These are phyloP conservation scores for Bucco capensis DNA, from an alignment of 2,113 vertebrate species.

Conservation along the genomic window DNA sequence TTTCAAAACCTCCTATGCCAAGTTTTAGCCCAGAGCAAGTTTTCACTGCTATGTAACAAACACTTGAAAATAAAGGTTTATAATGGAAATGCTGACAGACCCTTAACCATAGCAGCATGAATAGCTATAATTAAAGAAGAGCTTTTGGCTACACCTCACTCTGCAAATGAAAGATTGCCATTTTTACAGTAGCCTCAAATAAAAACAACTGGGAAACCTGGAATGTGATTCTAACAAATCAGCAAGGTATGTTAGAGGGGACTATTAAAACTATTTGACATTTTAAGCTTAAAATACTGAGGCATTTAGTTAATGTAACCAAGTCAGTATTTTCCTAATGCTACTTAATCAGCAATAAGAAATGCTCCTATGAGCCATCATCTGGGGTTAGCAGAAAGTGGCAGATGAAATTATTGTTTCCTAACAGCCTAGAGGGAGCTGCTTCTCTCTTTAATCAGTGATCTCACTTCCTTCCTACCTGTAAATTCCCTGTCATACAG, in stretches of 20 bases:
- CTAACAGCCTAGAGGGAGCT: slow-evolving; percentile 72
- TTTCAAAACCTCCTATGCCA: slow-evolving; percentile 63
- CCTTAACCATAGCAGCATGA: slow-evolving; percentile 68
- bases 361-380: slow-evolving; percentile 73
- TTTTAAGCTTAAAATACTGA: slow-evolving; percentile 69
- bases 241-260: slow-evolving; percentile 57
- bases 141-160: slow-evolving; percentile 73
- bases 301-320: slow-evolving; percentile 68
- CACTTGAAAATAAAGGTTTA: slow-evolving; percentile 70
- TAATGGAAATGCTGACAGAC: slow-evolving; percentile 75
- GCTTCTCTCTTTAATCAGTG: slow-evolving; percentile 71
- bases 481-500: slow-evolving; percentile 61
- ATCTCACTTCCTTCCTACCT: slow-evolving; percentile 67
- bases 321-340: slow-evolving; percentile 74
- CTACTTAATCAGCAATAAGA: slow-evolving; percentile 75
- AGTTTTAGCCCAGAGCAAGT: slow-evolving; percentile 73
- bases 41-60: slow-evolving; percentile 71
- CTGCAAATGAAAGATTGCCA: slow-evolving; percentile 61
- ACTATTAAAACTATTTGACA: slow-evolving; percentile 65
- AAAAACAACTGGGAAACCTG: slow-evolving; percentile 56
- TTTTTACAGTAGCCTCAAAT: slow-evolving; percentile 65
- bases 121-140: slow-evolving; percentile 74
- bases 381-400: slow-evolving; percentile 68
- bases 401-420: slow-evolving; percentile 73
- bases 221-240: slow-evolving; percentile 51